Percentiles rank a stretch among this genome's conserved stretches.
phyloP scores from a whole-genome alignment of 30 jellyfish, hydroid and myxozoan genomes.

The Morbakka virulenta region DNA sequence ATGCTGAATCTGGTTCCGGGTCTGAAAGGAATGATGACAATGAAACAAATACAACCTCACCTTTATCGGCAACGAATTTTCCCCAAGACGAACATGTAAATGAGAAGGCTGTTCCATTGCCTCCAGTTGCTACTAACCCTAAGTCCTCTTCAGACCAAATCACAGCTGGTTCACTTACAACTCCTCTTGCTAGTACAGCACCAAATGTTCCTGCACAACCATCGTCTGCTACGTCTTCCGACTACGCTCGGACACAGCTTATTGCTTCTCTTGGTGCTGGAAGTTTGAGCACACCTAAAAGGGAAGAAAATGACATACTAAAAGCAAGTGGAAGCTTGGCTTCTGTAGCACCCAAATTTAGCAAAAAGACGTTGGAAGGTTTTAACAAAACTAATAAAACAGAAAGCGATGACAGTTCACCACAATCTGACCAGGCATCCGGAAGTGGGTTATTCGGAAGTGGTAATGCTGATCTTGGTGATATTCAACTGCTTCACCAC shows the following conservation, averaged over 20 bases:
- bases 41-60: constrained; percentile 10
- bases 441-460: background rate
- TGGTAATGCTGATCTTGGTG: background rate
- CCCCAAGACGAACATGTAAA: background rate
- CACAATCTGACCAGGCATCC: background rate
- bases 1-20: constrained; percentile 77
- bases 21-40: constrained; percentile 33
- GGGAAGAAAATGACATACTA: background rate
- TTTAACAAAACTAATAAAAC: too few relatives aligned
- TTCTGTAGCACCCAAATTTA: background rate
- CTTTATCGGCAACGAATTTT: background rate
- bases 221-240: background rate
- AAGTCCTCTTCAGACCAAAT: background rate
- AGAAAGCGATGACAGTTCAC: background rate
- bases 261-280: background rate
- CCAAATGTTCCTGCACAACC: background rate
- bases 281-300: background rate
- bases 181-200: background rate
- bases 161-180: background rate
- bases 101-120: background rate
- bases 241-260: background rate
- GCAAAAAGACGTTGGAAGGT: background rate
- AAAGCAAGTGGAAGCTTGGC: background rate
- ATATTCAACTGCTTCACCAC: background rate
- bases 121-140: background rate